Percentiles rank a stretch among this genome's conserved stretches.
These are phyloP conservation scores for Heteropelma amictum DNA, from an alignment of 2,888 invertebrate genomes.

Conservation along the genomic window DNA sequence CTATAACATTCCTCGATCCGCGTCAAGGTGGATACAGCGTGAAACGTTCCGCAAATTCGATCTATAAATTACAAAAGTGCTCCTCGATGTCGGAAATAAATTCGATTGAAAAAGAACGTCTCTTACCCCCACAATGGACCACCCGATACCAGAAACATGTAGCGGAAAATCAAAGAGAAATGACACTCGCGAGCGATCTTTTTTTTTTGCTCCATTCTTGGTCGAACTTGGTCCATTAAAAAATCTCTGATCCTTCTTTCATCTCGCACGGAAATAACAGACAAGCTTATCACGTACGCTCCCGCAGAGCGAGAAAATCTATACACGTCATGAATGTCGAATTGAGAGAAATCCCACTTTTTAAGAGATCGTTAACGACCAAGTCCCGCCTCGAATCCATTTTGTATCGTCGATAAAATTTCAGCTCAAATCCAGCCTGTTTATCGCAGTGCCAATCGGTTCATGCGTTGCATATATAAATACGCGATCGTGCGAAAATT, in stretches of 20 bases:
- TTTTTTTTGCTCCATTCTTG: too few species aligned
- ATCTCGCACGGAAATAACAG: not conserved
- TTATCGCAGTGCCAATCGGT: not conserved
- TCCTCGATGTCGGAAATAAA: too few species aligned
- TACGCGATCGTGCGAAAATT: slow-evolving; percentile 24
- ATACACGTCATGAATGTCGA: slow-evolving; percentile 1
- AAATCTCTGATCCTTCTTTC: not conserved
- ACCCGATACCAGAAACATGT: too few species aligned
- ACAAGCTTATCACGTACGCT: slow-evolving; percentile 5
- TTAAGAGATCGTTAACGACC: slow-evolving; percentile 21
- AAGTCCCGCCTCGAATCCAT: slow-evolving; percentile 32
- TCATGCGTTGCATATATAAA: not conserved
- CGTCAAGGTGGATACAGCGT: not conserved
- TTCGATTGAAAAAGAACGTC: too few species aligned
- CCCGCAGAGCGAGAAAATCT: not conserved
- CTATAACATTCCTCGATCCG: not conserved
- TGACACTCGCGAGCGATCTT: too few species aligned
- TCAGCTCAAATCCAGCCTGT: slow-evolving; percentile 33
- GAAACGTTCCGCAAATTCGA: too few species aligned
- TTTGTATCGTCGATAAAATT: slow-evolving; percentile 47
- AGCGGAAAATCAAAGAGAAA: too few species aligned
- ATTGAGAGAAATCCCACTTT: slow-evolving; percentile 14
- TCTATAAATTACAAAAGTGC: too few species aligned
- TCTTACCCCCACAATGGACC: too few species aligned
- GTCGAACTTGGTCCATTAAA: too few species aligned